Base-by-base conservation (phyloP, 2,888 invertebrate species). In the Sarcophaga subvicina region DNA sequence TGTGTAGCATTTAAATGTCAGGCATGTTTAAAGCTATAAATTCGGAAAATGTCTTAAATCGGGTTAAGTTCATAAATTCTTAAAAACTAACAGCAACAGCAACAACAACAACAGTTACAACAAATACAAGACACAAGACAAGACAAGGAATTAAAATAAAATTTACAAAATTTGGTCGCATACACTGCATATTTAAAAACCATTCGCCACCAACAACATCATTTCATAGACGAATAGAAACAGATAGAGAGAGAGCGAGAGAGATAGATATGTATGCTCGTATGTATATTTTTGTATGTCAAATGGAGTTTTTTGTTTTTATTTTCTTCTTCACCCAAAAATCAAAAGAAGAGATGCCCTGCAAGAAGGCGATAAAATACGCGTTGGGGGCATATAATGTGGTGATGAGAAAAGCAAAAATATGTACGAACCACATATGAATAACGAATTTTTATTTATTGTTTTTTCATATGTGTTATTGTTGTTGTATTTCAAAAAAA, bases 21-120 rank as follows among this genome's bases (percentile, higher is more conserved):
- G 73, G 59, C 83, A 81, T 83, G 80, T 75, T 78, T 70, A 45
- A 83, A 76, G 76, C 67, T 59, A 79, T 81, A 87, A 84, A 84
- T 83, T 83, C 66, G 62, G 25, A 83, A 73, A 83, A 83, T 80
- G 86, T 83, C 73, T 80, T 59, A 75, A 87, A 84, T 78, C 84
- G 81, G 87, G 83, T 84, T 84, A 84, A 84, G 66, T 78, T 78
- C 75, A 87, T 87, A 87, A 87, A 87, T 80, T 87, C 78, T 71
- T 54, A 20, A 71, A 70, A 5, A 37, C 37, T 10, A 37, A 37
- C 37, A 37, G 14, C 63, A 49, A 70, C 49, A 25, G 27, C 45
- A 78, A 22, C 45, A 78, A 17, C 64, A 76, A 77, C 25, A 86
- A 37, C 37, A 37, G 8, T 10, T 37, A 37, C 37, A 10, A 37